Evolutionary conservation across 2,797 vertebrate genomes (phyloP).

Genomic region (Hirundo rustica): DNA sequence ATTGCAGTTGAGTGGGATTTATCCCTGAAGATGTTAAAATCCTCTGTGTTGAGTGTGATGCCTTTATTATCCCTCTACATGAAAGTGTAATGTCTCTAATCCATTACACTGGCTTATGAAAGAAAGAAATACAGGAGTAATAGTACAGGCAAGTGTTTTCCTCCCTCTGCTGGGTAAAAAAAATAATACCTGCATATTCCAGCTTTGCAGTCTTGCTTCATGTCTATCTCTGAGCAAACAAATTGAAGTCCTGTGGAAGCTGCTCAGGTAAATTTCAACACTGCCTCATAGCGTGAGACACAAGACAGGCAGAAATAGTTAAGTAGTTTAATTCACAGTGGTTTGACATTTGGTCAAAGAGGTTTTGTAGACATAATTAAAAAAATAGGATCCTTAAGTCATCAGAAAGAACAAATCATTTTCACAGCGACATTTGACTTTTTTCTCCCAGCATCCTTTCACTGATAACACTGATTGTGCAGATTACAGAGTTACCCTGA

Average conservation of each 20-base stretch:
- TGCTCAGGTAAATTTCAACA: background rate
- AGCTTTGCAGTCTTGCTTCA: background rate
- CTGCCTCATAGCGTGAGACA: background rate
- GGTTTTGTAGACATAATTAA: background rate
- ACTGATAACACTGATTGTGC: background rate
- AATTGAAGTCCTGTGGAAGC: background rate
- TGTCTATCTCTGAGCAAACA: background rate
- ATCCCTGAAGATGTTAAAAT: background rate
- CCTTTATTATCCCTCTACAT: background rate
- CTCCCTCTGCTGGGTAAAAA: background rate
- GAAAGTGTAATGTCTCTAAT: background rate
- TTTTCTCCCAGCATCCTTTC: background rate
- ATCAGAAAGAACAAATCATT: background rate
- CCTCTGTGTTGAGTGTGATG: background rate
- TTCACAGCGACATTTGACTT: background rate
- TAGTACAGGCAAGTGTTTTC: background rate
- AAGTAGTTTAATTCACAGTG: background rate
- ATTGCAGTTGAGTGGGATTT: background rate
- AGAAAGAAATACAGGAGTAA: background rate
- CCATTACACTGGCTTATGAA: background rate
- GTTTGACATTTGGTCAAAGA: background rate
- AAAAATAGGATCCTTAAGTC: background rate
- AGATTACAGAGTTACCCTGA: background rate
- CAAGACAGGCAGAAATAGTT: background rate
- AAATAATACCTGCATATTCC: background rate